These are phyloP conservation scores for Ciconia boyciana DNA, from an alignment of 2,113 vertebrate genomes.

Conservation along the genomic window DNA sequence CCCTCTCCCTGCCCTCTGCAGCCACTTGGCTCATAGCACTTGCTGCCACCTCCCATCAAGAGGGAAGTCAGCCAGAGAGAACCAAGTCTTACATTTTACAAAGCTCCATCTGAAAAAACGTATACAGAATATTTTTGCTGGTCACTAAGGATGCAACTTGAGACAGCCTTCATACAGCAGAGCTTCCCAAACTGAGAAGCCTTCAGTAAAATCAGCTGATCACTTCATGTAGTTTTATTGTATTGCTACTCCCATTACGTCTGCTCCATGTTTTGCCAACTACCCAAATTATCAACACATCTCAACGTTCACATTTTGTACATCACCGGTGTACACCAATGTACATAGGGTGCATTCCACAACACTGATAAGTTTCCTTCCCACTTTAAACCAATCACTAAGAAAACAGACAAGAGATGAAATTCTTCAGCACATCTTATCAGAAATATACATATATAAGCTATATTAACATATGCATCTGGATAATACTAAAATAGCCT, in stretches of 20 bases:
- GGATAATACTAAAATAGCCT: background rate
- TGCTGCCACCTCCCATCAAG: background rate
- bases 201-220: background rate
- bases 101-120: background rate
- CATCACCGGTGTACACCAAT: background rate
- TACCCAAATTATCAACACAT: background rate
- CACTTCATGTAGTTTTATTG: background rate
- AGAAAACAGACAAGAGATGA: background rate
- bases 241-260: background rate
- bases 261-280: background rate
- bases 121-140: background rate
- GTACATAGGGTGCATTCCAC: background rate
- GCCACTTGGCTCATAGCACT: background rate
- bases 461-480: background rate
- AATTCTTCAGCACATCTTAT: background rate
- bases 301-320: background rate
- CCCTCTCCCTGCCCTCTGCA: background rate
- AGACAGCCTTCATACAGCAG: background rate
- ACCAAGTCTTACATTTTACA: background rate
- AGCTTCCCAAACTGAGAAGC: background rate
- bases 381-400: background rate
- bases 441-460: background rate
- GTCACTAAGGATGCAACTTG: background rate
- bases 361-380: background rate
- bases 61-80: background rate